Base-by-base conservation (phyloP, 2,797 vertebrate genomes). In the Pantherophis alleghaniensis region DNA sequence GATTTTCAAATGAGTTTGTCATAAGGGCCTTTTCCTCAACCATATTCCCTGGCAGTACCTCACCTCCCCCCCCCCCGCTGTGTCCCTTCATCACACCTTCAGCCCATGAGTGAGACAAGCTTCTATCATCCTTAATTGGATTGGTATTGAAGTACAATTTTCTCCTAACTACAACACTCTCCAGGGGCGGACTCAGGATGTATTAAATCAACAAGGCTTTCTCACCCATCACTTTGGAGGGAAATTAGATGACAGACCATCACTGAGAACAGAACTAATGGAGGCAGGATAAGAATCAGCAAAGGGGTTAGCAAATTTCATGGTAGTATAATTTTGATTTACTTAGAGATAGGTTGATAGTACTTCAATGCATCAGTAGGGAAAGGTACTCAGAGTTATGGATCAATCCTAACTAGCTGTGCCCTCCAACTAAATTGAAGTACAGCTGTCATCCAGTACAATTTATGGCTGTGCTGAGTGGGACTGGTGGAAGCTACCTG, bases 1-100 rank as follows among this genome's bases (percentile, higher is more conserved):
- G 86, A 87, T 97, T 94, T 96, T 94, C 91, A 94, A 96, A 97
- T 83, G 24, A 95, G 90, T 93, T 86, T 92, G 90, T 92, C 93
- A 89, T 93, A 93, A 93, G 94, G 90, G 87, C 93, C 55, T 93
- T 83, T 83, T 47, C 74, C 74, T 22, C 74, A 83, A 5, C 20
- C 74, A 83, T 83, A 83, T 47, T 47, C 37, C 37, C 37, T 47
- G 10, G 74, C 9, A 47, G 42, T 20, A 83, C 37, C 10, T 24
- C 2, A 3, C 6, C 37, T 3, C 42, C 4, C 18, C n/a, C 1
- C 1, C 1, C 6, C 69, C 74, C 5, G 74, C 37, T 79, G 3
- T 42, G 37, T 79, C 37, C 20, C 20, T 83, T 83, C 37, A 47
- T 47, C 37, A 24, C 74, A 24, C 20, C 37, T 83, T 47, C 20